Evolutionary conservation across 2,113 vertebrate genomes (phyloP), one percentile per base, ranked within the genome.

Genomic region (Calidris pygmaea): DNA sequence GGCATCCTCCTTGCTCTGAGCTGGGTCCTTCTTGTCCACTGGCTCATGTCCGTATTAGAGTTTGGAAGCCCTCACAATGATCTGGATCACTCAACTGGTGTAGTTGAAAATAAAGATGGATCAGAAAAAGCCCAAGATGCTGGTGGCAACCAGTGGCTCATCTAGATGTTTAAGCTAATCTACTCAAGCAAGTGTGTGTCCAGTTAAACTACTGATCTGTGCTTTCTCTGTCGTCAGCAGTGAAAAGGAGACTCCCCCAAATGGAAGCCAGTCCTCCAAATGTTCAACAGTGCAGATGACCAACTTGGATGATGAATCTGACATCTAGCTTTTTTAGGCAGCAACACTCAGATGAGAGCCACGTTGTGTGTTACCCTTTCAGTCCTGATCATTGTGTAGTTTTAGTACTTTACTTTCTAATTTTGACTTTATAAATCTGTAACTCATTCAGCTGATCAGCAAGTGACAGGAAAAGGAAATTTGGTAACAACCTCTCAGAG

Each of bases 1-100:
- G 89, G 87, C 87, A 82, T 72, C 43, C 21, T 90, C 12, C 41
- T 90, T 87, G 18, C 10, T 74, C 72, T 84, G 26, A 77, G 56
- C 56, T 89, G 76, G 80, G 35, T 94, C 73, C 73, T 20, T 93
- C 68, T 67, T 90, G 84, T 94, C n/a, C 67, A 68, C 35, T 90
- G 90, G 70, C 76, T 85, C 48, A 14, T 65, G 56, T 52, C 84
- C 37, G 18, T 87, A 16, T 89, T 77, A 86, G 50, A 14, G 10
- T 76, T 92, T 90, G 80, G 66, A 95, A 92, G 34, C 21, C 48
- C 30, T 83, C 37, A 39, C 43, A 52, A 19, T 63, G 65, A 58
- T 83, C 37, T 75, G 65, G 34, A 60, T 87, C 56, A 56, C 6
- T 85, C 60, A 89, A 56, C 34, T 81, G 27, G 21, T 81, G 60